These are phyloP conservation scores for Drosophila merina DNA, from an alignment of 2,888 invertebrate genomes.

Conservation along the genomic window DNA sequence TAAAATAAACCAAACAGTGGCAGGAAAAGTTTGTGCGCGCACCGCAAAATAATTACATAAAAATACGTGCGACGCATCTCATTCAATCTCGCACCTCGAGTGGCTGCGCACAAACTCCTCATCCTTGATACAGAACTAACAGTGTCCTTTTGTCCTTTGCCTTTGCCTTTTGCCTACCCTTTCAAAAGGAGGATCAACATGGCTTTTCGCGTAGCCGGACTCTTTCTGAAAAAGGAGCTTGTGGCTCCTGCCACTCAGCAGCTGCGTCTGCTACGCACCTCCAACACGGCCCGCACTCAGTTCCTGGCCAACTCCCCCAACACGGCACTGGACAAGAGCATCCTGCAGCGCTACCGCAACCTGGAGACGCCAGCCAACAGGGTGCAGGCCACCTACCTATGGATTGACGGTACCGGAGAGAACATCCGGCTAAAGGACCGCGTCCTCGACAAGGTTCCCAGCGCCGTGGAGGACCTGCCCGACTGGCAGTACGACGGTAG, in stretches of 20 bases:
- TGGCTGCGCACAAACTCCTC: conserved; percentile 35
- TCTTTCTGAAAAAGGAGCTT: conserved; percentile 80
- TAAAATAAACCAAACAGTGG: conserved; percentile 20
- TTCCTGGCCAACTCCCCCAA: conserved; percentile 88
- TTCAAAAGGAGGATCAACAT: conserved; percentile 53
- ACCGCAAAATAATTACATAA: conserved; percentile 27
- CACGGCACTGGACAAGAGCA: conserved; percentile 90
- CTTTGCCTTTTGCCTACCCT: conserved; percentile 2
- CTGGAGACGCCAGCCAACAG: conserved; percentile 86
- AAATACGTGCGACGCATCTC: conserved; percentile 8
- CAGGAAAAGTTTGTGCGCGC: not conserved
- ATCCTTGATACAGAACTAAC: conserved; percentile 26
- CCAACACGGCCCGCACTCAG: conserved; percentile 45
- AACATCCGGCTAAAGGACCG: conserved; percentile 88
- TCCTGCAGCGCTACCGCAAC: conserved; percentile 89
- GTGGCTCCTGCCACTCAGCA: conserved; percentile 58
- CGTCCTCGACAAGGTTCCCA: conserved; percentile 88
- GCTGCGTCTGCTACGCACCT: conserved; percentile 64
- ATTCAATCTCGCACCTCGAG: conserved; percentile 53
- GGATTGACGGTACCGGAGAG: conserved; percentile 91
- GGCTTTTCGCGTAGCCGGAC: conserved; percentile 82
- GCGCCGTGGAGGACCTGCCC: conserved; percentile 87
- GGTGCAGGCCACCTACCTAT: conserved; percentile 88
- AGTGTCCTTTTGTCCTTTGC: conserved; percentile 46
- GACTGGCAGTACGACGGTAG: conserved; percentile 92